Evolutionary conservation across 2,113 vertebrate genomes (phyloP).

Genomic region (Laticauda colubrina): DNA sequence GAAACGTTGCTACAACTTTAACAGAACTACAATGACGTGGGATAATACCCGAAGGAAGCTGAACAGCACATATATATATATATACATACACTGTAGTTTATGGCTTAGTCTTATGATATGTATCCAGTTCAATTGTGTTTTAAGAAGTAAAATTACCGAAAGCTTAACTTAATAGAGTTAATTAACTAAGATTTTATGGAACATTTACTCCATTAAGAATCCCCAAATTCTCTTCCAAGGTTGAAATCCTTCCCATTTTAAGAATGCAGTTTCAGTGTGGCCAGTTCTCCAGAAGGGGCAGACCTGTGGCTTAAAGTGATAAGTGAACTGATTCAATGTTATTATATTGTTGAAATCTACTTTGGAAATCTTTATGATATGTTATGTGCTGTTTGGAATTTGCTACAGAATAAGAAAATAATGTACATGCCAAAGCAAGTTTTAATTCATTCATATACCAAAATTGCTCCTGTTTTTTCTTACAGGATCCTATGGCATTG

Average conservation of each 20-base stretch:
- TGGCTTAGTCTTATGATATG: background rate
- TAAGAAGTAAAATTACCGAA: background rate
- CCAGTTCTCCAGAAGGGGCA: background rate
- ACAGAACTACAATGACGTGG: too few relatives aligned
- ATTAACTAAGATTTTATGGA: background rate
- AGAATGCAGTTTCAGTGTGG: background rate
- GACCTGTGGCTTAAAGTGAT: background rate
- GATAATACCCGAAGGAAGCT: too few relatives aligned
- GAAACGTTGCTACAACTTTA: too few relatives aligned
- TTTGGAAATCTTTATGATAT: background rate
- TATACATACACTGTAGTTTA: background rate
- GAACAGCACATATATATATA: too few relatives aligned
- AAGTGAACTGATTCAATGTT: background rate
- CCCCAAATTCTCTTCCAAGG: background rate
- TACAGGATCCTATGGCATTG: slow-evolving; percentile 85
- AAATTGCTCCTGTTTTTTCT: background rate
- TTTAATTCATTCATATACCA: background rate
- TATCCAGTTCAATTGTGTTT: background rate
- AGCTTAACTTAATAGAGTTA: background rate
- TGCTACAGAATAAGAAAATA: background rate
- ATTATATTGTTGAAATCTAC: background rate
- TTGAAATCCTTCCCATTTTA: background rate
- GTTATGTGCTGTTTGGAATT: background rate
- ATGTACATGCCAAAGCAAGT: background rate
- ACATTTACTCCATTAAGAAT: background rate